Evolutionary conservation across 1,140 invertebrate species (phyloP).

Genomic region (Orius laevigatus): DNA sequence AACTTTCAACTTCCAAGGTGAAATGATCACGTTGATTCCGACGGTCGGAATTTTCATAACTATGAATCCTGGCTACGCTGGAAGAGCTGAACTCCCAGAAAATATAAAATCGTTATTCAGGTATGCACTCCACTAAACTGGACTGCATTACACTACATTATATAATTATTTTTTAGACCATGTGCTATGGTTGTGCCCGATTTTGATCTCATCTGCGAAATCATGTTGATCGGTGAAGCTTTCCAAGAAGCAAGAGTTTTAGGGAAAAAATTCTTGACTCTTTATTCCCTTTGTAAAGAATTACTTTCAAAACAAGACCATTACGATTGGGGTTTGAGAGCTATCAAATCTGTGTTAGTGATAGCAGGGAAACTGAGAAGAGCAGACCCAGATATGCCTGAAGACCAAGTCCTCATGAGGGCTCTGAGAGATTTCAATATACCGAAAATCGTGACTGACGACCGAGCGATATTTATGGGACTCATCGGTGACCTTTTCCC

Average conservation of each 20-base stretch:
- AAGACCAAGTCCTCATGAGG: conserved; percentile 67
- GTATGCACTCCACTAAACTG: conserved; percentile 27
- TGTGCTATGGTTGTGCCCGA: conserved; percentile 92
- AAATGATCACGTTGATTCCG: conserved; percentile 53
- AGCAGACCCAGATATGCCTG: conserved; percentile 46
- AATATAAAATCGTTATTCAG: conserved; percentile 55
- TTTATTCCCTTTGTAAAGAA: conserved; percentile 76
- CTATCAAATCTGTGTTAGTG: conserved; percentile 83
- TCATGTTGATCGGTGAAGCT: conserved; percentile 85
- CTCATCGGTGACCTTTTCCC: conserved; percentile 81
- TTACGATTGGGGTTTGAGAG: conserved; percentile 86
- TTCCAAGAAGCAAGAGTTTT: conserved; percentile 73
- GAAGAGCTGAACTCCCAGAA: conserved; percentile 69
- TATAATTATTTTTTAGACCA: conserved; percentile 40
- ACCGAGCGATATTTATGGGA: conserved; percentile 79
- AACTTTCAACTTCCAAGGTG: conserved; percentile 70
- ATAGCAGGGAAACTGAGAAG: conserved; percentile 70
- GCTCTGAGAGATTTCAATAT: conserved; percentile 84
- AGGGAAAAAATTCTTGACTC: conserved; percentile 80
- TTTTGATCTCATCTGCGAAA: conserved; percentile 84
- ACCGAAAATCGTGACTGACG: conserved; percentile 82
- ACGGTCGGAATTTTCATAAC: conserved; percentile 86
- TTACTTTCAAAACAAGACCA: conserved; percentile 84
- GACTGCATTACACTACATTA: neutral
- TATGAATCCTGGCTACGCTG: conserved; percentile 87